Conservation (phyloP, 1,140 invertebrate genomes). For the Hirudo medicinalis region DNA sequence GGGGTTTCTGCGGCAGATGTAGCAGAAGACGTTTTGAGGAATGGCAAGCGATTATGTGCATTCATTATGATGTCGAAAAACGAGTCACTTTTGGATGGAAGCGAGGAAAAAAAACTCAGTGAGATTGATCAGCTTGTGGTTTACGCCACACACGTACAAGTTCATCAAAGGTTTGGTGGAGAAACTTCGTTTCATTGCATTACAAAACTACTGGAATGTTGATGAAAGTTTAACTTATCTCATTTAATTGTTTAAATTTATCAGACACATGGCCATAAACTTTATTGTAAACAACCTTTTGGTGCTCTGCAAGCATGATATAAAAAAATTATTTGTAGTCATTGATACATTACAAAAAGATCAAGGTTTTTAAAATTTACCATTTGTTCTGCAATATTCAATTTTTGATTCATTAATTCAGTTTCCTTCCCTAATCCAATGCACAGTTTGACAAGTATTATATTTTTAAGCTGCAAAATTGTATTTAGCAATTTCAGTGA, state of each 20-base stretch:
- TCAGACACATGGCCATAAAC: slow-evolving; percentile 11
- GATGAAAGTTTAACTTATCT: neutral
- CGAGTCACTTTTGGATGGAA: neutral
- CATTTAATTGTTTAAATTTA: slow-evolving; percentile 6
- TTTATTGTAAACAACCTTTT: neutral
- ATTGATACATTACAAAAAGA: slow-evolving; percentile 8
- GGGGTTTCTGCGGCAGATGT: no score
- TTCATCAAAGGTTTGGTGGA: neutral
- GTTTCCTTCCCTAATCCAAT: neutral
- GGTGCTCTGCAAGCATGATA: slow-evolving; percentile 1
- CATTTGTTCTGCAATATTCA: neutral
- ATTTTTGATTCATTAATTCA: neutral
- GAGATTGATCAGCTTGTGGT: slow-evolving; percentile 1
- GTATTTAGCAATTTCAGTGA: slow-evolving; percentile 10
- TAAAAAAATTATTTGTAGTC: slow-evolving; percentile 8
- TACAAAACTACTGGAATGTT: no score
- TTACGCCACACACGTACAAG: slow-evolving; percentile 8
- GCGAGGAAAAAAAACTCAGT: slow-evolving; percentile 4
- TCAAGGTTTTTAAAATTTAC: neutral
- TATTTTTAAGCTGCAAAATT: neutral
- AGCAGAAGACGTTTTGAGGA: no score
- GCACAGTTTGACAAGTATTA: neutral
- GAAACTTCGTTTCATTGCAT: no score
- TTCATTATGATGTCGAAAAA: slow-evolving; percentile 3
- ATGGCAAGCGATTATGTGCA: no score